phyloP scores from a whole-genome alignment of 2,797 vertebrate genomes.

The Choloepus didactylus region DNA sequence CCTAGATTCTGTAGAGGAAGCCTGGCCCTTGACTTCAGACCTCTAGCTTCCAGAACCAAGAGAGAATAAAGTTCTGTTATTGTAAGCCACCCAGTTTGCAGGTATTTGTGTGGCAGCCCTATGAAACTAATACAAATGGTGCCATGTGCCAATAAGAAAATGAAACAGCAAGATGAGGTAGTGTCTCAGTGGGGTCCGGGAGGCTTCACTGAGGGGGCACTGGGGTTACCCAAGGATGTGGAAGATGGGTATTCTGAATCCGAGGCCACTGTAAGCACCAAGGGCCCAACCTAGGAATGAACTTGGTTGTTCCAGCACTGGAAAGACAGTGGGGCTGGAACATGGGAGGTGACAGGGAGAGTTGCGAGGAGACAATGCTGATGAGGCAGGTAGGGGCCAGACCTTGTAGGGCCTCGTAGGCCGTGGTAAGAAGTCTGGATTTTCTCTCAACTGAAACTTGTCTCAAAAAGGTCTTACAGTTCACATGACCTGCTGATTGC shows the following conservation, averaged over 20 bases:
- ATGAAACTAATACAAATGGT: not conserved
- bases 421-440: not conserved
- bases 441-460: not conserved
- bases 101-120: not conserved
- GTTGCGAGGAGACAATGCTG: no score
- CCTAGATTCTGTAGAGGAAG: not conserved
- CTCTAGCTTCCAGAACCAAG: not conserved
- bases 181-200: not conserved
- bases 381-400: no score
- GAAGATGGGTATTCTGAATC: not conserved
- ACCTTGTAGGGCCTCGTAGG: not conserved
- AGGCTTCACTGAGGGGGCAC: not conserved
- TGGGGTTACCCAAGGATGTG: accelerated
- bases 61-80: not conserved
- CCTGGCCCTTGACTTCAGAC: not conserved
- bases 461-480: not conserved
- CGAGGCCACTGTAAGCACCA: no score
- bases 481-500: not conserved
- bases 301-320: not conserved
- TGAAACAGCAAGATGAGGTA: not conserved
- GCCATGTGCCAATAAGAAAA: not conserved
- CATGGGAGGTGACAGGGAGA: no score
- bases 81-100: not conserved
- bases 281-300: not conserved
- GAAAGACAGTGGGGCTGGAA: not conserved